Conservation (phyloP, 2,113 vertebrate genomes). For the Tachycineta bicolor region DNA sequence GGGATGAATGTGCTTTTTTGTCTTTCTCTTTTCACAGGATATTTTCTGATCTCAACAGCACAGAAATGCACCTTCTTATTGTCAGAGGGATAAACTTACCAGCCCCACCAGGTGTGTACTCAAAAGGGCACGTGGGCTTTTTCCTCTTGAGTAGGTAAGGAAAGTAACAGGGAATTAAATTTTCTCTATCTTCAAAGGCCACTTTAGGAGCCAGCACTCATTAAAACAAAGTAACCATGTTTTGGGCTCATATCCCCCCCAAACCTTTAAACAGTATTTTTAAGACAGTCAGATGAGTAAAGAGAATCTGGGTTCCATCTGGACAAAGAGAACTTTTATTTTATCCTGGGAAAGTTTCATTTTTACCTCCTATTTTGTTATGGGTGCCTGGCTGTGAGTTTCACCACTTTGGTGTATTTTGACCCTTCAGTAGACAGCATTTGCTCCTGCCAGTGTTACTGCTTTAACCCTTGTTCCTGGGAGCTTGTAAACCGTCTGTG, state of each 20-base stretch:
- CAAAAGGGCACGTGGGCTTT: neutral
- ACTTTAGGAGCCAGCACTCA: neutral
- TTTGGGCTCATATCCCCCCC: neutral
- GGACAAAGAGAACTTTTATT: neutral
- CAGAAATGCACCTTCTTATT: conserved; percentile 91
- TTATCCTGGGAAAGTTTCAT: neutral
- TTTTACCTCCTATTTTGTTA: neutral
- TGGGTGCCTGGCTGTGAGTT: neutral
- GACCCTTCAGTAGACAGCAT: neutral
- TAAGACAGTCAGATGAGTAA: neutral
- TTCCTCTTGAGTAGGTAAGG: neutral
- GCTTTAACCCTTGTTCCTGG: neutral
- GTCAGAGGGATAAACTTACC: conserved; percentile 94
- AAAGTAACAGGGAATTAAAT: neutral
- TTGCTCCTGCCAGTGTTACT: neutral
- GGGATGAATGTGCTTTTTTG: neutral
- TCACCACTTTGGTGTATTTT: neutral
- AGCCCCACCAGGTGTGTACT: conserved; percentile 85
- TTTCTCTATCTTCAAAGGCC: neutral
- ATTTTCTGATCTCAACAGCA: conserved; percentile 96
- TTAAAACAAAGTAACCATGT: neutral
- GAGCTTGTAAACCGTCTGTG: neutral
- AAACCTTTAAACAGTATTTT: neutral
- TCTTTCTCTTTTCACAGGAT: conserved; percentile 78
- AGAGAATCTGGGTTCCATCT: neutral